Evolutionary conservation across 1,140 invertebrate genomes (phyloP).

Genomic region (Camponotus pennsylvanicus): DNA sequence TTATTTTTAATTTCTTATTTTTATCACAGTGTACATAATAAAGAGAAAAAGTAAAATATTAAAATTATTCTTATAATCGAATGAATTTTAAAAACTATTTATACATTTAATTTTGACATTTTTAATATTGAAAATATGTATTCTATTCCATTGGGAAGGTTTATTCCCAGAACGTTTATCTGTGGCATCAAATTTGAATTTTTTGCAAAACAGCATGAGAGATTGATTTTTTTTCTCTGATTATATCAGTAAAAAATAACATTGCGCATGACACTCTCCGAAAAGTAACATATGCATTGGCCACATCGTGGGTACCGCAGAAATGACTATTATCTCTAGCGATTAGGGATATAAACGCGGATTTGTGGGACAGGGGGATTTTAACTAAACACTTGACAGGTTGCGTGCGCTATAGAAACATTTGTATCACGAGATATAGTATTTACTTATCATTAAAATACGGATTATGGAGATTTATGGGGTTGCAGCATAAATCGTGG

Average conservation of each 20-base stretch:
- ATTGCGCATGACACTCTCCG: background rate
- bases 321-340: conserved; percentile 67
- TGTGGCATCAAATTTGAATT: background rate
- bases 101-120: background rate
- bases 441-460: conserved; percentile 53
- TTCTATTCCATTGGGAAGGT: background rate
- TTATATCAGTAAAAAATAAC: conserved; percentile 43
- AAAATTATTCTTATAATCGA: conserved; percentile 9
- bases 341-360: conserved; percentile 74
- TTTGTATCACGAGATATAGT: conserved; percentile 53
- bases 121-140: background rate
- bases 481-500: background rate
- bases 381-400: conserved; percentile 79
- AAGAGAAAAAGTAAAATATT: background rate
- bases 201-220: background rate
- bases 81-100: background rate
- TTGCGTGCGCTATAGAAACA: conserved; percentile 76
- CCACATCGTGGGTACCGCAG: conserved; percentile 49
- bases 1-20: background rate
- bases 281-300: conserved; percentile 73
- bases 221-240: background rate
- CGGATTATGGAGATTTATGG: conserved; percentile 29
- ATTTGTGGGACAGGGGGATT: conserved; percentile 51
- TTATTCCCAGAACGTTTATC: background rate
- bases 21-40: background rate